Base-by-base conservation (phyloP, 2,113 vertebrate genomes). In the Scomber japonicus region DNA sequence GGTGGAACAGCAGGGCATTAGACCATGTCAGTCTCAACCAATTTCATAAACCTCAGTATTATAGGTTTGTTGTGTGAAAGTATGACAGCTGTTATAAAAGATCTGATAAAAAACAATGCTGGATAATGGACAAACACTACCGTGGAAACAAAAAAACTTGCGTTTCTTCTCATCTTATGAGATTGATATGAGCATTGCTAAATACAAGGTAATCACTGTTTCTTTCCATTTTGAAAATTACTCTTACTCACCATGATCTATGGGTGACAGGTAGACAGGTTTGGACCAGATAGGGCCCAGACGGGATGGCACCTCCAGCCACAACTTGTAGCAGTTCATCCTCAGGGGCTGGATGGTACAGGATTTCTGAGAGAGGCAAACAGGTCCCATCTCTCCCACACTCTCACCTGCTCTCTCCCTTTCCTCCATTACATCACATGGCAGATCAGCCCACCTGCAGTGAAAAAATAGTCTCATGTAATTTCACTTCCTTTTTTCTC, bases 281-380 rank as follows among this genome's bases (percentile, higher is more conserved):
- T 93, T 91, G 60, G 97, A 98, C 14, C 93, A 86, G 69, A 99
- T 89, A 0, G 92, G 95, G 30, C 96, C 96, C 16, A 95, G 83
- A 0, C 62, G 70, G 11, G 96, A 95, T 4, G 92, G 78, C 17
- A 97, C 87, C 62, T 97, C 96, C 51, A 99, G 81, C 98, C 98
- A 99, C 92, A 99, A 94, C 80, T 96, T 96, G 19, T 99, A 97
- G 80, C 97, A 97, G 75, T 94, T 97, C 49, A 96, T 93, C 80
- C 96, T 96, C 78, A 99, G 92, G 1, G 95, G 94, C 48, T 93
- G 89, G 82, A 98, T 96, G 2, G 92, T 92, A 80, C 97, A 98
- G 66, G 94, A 91, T 0, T 61, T 53, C 51, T 50, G 11, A 10
- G 50, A 50, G 93, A 94, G 24, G 45, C 85, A 91, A 0, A 44